These are phyloP conservation scores for Nebria salina DNA, from an alignment of 2,888 invertebrate species.

Conservation along the genomic window DNA sequence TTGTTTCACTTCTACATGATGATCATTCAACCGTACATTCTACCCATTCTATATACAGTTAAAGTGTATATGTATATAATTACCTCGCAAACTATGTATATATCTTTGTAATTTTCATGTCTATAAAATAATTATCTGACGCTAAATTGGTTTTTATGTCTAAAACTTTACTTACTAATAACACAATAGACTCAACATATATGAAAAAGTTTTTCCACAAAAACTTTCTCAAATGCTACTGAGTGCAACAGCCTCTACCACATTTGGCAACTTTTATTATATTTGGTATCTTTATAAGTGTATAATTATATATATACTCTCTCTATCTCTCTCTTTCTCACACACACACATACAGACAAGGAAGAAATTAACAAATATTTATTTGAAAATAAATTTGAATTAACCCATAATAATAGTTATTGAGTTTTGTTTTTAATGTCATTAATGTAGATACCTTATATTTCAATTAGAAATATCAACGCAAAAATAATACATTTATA, in stretches of 20 bases:
- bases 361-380: too few relatives aligned
- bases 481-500: background rate
- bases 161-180: background rate
- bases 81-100: background rate
- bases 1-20: slow-evolving; percentile 28
- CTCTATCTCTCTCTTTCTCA: too few relatives aligned
- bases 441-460: too few relatives aligned
- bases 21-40: slow-evolving; percentile 22
- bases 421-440: too few relatives aligned
- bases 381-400: too few relatives aligned
- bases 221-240: background rate
- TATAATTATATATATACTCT: background rate
- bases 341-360: too few relatives aligned
- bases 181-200: background rate
- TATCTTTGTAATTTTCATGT: background rate
- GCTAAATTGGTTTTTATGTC: background rate
- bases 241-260: background rate
- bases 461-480: background rate
- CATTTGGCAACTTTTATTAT: background rate
- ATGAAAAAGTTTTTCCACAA: background rate
- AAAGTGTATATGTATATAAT: background rate
- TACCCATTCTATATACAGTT: background rate
- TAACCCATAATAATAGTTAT: too few relatives aligned
- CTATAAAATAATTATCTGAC: background rate
- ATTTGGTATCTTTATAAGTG: background rate